A percentile compares a stretch with the other conserved stretches of the same genome.
Evolutionary conservation across 2,888 invertebrate genomes (phyloP).

Genomic region (Tuberolachnus salignus): DNA sequence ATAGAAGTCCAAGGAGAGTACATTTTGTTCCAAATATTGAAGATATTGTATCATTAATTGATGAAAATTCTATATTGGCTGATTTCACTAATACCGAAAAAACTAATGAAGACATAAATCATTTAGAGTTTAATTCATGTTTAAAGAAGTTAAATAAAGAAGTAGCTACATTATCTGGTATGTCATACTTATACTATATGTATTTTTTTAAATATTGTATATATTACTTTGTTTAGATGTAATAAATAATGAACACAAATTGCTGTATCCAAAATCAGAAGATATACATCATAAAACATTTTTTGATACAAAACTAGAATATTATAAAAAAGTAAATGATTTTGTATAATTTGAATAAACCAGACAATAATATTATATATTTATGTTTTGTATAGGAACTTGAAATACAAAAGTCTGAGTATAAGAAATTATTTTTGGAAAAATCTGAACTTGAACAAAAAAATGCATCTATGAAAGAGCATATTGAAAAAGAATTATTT

Average conservation of each 20-base stretch:
- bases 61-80: constrained; percentile 67
- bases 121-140: constrained; percentile 69
- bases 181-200: neutral
- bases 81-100: constrained; percentile 48
- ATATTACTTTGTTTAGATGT: constrained; percentile 20
- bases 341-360: neutral
- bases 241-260: constrained; percentile 42
- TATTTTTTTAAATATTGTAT: neutral
- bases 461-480: constrained; percentile 34
- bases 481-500: constrained; percentile 25
- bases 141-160: constrained; percentile 72
- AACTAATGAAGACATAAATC: constrained; percentile 32
- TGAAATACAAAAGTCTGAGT: constrained; percentile 30
- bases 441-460: constrained; percentile 35
- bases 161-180: constrained; percentile 67
- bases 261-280: neutral
- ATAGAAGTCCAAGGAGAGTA: constrained; percentile 62
- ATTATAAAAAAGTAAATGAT: constrained; percentile 44
- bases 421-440: constrained; percentile 39
- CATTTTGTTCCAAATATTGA: constrained; percentile 76
- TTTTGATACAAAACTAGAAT: constrained; percentile 42
- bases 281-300: constrained; percentile 19
- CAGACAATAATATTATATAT: no score
- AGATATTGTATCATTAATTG: constrained; percentile 69
- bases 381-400: constrained; percentile 29